These are phyloP conservation scores for Gavialis gangeticus DNA, from an alignment of 2,113 vertebrate species.

Conservation along the genomic window DNA sequence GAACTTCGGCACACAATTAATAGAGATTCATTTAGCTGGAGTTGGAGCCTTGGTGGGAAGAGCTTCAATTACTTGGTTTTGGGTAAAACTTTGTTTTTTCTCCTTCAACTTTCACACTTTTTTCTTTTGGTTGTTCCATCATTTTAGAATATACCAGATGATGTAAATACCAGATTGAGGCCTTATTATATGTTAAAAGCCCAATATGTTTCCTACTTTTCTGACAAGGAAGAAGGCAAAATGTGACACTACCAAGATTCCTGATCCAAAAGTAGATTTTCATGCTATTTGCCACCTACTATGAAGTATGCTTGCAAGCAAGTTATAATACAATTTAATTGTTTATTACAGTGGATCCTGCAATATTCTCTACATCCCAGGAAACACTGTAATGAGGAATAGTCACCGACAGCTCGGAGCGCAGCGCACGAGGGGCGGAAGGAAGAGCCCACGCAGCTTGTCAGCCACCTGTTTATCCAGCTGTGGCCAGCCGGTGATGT, in stretches of 20 bases:
- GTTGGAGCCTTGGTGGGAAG: too few relatives aligned
- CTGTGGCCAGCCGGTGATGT: too few relatives aligned
- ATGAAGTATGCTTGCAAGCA: background rate
- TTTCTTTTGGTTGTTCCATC: too few relatives aligned
- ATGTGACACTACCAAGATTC: background rate
- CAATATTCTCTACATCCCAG: background rate
- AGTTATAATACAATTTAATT: background rate
- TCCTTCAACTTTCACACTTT: too few relatives aligned
- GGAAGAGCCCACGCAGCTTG: too few relatives aligned
- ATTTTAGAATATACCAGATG: too few relatives aligned
- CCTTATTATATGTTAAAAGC: background rate
- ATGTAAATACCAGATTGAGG: background rate
- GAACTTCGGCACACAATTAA: background rate
- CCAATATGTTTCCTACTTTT: background rate
- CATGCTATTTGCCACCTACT: background rate
- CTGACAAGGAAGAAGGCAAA: background rate
- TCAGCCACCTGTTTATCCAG: too few relatives aligned
- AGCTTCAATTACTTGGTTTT: too few relatives aligned
- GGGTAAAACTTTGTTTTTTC: too few relatives aligned
- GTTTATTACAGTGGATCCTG: background rate
- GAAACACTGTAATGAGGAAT: too few relatives aligned
- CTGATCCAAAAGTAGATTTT: background rate
- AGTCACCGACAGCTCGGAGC: too few relatives aligned
- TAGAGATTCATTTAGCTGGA: background rate
- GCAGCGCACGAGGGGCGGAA: too few relatives aligned